Conservation (phyloP, 2,797 vertebrate species). For the Sorex maritimensis region DNA sequence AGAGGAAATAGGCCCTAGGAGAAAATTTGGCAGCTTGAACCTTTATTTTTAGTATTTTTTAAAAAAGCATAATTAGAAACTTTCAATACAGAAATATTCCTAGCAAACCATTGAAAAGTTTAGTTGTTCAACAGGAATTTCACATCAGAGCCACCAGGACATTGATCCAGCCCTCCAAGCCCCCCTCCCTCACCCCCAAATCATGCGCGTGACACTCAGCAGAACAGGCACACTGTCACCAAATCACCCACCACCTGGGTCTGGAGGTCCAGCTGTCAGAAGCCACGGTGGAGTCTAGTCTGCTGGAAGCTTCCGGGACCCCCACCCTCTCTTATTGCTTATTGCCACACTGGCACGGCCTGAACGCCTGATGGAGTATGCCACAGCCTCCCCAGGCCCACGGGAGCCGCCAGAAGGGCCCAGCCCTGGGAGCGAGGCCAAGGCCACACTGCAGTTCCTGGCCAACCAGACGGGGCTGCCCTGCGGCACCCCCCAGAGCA, state of each 20-base stretch:
- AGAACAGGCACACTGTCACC: constrained; percentile 62
- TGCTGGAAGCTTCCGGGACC: constrained; percentile 61
- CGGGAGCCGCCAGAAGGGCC: constrained; percentile 36
- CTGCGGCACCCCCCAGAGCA: not conserved
- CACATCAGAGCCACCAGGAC: constrained; percentile 89
- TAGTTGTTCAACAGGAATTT: constrained; percentile 89
- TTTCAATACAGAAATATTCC: constrained; percentile 93
- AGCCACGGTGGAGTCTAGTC: not conserved
- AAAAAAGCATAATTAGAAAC: constrained; percentile 94
- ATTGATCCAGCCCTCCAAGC: constrained; percentile 79
- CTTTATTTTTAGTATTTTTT: constrained; percentile 94
- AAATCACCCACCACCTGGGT: constrained; percentile 59
- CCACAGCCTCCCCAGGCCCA: not conserved
- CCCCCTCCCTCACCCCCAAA: constrained; percentile 80
- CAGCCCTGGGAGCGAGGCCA: not conserved
- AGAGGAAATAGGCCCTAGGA: constrained; percentile 86
- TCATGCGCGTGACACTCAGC: constrained; percentile 75
- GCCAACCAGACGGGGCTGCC: not conserved
- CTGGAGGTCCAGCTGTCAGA: constrained; percentile 59
- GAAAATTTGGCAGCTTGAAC: constrained; percentile 91
- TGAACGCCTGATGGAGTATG: not conserved
- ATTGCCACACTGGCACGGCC: not conserved
- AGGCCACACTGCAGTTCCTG: not conserved
- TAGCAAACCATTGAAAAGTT: constrained; percentile 92
- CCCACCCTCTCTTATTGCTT: constrained; percentile 46